These are phyloP conservation scores for Phrynosoma platyrhinos DNA, from an alignment of 2,113 vertebrate species.

Conservation along the genomic window DNA sequence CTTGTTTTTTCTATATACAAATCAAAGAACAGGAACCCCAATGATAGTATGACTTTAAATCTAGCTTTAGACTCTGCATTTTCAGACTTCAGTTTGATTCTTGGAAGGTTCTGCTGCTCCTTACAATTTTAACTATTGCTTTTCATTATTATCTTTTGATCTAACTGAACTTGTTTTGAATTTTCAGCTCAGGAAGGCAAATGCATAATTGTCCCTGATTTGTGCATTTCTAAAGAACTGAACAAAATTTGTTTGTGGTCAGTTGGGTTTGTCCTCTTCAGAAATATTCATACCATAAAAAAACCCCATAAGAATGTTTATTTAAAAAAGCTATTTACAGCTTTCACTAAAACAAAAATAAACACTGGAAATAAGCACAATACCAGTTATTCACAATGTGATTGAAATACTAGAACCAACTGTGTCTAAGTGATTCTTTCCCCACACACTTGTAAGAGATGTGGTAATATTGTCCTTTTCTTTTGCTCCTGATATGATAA, in stretches of 20 bases:
- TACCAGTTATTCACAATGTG: background rate
- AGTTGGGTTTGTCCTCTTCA: slow-evolving; percentile 60
- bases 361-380: background rate
- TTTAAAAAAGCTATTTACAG: background rate
- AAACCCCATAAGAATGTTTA: background rate
- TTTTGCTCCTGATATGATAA: slow-evolving; percentile 29
- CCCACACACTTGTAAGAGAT: background rate
- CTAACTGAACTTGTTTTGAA: slow-evolving; percentile 60
- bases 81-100: slow-evolving; percentile 15
- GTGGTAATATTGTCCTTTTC: background rate
- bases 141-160: slow-evolving; percentile 35
- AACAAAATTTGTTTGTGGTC: slow-evolving; percentile 53
- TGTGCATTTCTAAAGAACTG: slow-evolving; percentile 50
- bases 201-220: slow-evolving; percentile 56
- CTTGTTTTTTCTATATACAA: background rate
- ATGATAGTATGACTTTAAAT: background rate
- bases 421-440: background rate
- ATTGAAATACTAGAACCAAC: background rate
- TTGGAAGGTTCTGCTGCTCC: slow-evolving; percentile 7
- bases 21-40: background rate
- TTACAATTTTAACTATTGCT: background rate
- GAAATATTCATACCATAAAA: slow-evolving; percentile 49
- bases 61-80: background rate
- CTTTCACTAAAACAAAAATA: background rate
- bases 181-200: slow-evolving; percentile 56